A percentile compares a stretch with the other conserved stretches of the same genome.
These are phyloP conservation scores for Mythimna albipuncta DNA, from an alignment of 2,888 invertebrate genomes.

Conservation along the genomic window DNA sequence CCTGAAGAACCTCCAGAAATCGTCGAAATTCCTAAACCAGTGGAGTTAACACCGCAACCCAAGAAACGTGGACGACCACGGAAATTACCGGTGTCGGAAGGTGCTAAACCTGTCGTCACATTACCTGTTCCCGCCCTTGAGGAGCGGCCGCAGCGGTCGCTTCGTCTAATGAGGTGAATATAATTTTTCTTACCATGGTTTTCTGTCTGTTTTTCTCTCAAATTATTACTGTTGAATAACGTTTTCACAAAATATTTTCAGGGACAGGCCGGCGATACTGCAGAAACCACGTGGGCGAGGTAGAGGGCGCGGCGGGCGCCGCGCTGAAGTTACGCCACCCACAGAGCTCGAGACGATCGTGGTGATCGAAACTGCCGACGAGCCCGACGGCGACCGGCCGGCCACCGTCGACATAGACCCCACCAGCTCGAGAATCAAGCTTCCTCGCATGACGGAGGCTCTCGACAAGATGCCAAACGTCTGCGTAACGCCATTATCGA, in stretches of 20 bases:
- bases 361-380: slow-evolving; percentile 55
- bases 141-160: slow-evolving; percentile 86
- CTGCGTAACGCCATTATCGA: slow-evolving; percentile 81
- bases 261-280: slow-evolving; percentile 83
- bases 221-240: not conserved
- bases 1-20: slow-evolving; percentile 66
- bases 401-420: slow-evolving; percentile 78
- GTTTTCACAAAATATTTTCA: slow-evolving; percentile 65
- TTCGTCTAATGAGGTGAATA: slow-evolving; percentile 84
- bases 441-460: slow-evolving; percentile 87
- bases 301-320: slow-evolving; percentile 80
- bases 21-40: slow-evolving; percentile 70
- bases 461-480: slow-evolving; percentile 83
- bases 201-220: not conserved
- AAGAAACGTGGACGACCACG: slow-evolving; percentile 88
- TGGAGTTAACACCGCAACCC: slow-evolving; percentile 84
- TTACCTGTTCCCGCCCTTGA: slow-evolving; percentile 84
- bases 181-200: not conserved
- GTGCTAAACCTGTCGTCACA: slow-evolving; percentile 74
- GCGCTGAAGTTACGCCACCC: slow-evolving; percentile 61
- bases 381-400: slow-evolving; percentile 39
- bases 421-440: slow-evolving; percentile 85
- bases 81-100: slow-evolving; percentile 83
- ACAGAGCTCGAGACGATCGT: slow-evolving; percentile 59
- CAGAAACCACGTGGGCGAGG: slow-evolving; percentile 82